Percentiles rank a stretch among this genome's conserved stretches.
phyloP scores from a whole-genome alignment of 2,888 invertebrate species.

The Empis livida region DNA sequence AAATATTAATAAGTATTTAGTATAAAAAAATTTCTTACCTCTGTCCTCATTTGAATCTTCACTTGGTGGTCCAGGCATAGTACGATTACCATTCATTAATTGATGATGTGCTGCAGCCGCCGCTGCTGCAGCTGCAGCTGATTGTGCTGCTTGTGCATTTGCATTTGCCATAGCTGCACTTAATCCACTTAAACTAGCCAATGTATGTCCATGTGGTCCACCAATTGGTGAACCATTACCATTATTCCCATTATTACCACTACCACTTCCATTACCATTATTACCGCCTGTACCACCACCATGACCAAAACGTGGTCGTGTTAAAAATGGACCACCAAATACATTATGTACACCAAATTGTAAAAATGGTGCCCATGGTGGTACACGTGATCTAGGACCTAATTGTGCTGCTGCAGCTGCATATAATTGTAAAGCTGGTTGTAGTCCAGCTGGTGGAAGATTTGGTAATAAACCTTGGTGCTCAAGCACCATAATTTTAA shows the following conservation, averaged over 20 bases:
- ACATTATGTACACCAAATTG: slow-evolving; percentile 37
- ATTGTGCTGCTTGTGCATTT: slow-evolving; percentile 24
- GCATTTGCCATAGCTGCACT: slow-evolving; percentile 20
- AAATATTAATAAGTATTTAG: no score
- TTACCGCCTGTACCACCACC: slow-evolving; percentile 1
- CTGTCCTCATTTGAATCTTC: slow-evolving; percentile 44
- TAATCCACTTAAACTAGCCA: slow-evolving; percentile 15
- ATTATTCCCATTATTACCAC: slow-evolving; percentile 7
- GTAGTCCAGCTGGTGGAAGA: slow-evolving; percentile 40
- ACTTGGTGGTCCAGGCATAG: slow-evolving; percentile 39
- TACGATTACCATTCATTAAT: slow-evolving; percentile 12
- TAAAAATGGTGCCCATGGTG: slow-evolving; percentile 48
- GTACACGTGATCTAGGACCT: slow-evolving; percentile 38
- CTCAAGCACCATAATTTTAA: slow-evolving; percentile 47
- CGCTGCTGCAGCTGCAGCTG: slow-evolving; percentile 16
- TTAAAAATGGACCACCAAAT: slow-evolving; percentile 26
- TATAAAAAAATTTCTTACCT: slow-evolving; percentile 31
- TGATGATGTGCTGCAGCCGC: slow-evolving; percentile 28
- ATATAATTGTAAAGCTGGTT: slow-evolving; percentile 56
- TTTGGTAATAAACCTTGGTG: slow-evolving; percentile 19
- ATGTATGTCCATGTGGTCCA: slow-evolving; percentile 18
- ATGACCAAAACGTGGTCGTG: slow-evolving; percentile 28
- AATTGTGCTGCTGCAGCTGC: slow-evolving; percentile 51
- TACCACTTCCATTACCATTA: slow-evolving; percentile 9
- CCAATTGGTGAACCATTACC: slow-evolving; percentile 15